phyloP scores from a whole-genome alignment of 37 sponge, comb jelly and placozoan genomes.

The Crambe crambe region DNA sequence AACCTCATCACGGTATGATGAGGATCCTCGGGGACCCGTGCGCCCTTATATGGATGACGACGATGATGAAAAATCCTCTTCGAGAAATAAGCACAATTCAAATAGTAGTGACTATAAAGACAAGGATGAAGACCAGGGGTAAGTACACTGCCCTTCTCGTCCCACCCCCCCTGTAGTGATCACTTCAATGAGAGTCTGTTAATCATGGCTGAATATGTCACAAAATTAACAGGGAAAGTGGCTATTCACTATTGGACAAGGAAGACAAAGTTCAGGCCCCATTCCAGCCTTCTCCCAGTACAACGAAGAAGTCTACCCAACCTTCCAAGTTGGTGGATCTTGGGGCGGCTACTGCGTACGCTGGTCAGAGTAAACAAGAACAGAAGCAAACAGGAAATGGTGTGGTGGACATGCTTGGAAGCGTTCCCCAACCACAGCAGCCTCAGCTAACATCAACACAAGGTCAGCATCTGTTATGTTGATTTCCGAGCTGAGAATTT shows the following conservation, averaged over 20 bases:
- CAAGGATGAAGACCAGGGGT: not conserved
- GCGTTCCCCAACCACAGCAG: not conserved
- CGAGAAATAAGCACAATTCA: not conserved
- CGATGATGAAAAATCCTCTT: not conserved
- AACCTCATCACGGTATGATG: constrained; percentile 13
- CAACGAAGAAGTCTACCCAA: constrained; percentile 57
- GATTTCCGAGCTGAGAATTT: not conserved
- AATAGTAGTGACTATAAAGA: not conserved
- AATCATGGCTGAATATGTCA: too few relatives aligned
- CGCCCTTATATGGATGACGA: not conserved
- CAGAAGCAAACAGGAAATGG: constrained; percentile 24
- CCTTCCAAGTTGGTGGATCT: constrained; percentile 78
- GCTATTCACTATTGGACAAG: not conserved
- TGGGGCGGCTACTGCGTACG: constrained; percentile 78
- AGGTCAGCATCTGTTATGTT: not conserved
- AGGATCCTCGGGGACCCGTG: constrained; percentile 38
- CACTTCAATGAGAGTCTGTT: too few relatives aligned
- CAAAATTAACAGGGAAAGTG: too few relatives aligned
- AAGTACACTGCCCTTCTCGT: not conserved
- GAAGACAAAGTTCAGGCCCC: not conserved
- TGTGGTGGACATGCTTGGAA: constrained; percentile 24
- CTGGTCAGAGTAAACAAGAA: constrained; percentile 10
- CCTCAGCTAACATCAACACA: constrained; percentile 2
- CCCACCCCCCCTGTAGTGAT: not conserved
- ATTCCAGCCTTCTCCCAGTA: not conserved